Percentiles rank a stretch among this genome's conserved stretches.
Conservation (phyloP, 2,113 vertebrate species). For the Ptyas mucosa region DNA sequence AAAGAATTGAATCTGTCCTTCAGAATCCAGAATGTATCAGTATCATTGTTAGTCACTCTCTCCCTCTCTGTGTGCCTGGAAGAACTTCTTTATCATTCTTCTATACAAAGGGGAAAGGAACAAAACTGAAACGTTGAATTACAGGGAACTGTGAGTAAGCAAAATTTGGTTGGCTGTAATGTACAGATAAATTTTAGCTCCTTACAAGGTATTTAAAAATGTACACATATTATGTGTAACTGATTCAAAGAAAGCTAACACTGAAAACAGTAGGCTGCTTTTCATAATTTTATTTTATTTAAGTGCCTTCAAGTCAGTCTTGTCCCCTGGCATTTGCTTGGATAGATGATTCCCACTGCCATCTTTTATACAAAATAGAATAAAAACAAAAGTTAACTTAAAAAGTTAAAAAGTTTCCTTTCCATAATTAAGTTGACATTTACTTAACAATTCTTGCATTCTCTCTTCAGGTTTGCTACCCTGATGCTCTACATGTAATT, state of each 20-base stretch:
- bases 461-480: neutral
- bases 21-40: neutral
- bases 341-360: neutral
- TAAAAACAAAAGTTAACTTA: neutral
- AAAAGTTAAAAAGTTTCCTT: neutral
- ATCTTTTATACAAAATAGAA: neutral
- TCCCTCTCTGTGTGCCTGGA: neutral
- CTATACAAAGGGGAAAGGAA: neutral
- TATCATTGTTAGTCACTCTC: neutral
- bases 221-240: neutral
- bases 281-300: neutral
- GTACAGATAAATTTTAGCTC: neutral
- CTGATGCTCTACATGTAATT: neutral
- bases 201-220: neutral
- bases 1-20: neutral
- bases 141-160: neutral
- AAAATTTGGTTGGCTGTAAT: neutral
- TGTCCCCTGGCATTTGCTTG: neutral
- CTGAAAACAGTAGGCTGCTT: neutral
- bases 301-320: neutral
- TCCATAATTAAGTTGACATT: neutral
- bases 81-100: neutral
- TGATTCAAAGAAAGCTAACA: neutral
- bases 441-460: neutral
- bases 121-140: neutral